Evolutionary conservation across 2,888 invertebrate species (phyloP), one percentile per base, ranked within the genome.

Genomic region (Busseola fusca): DNA sequence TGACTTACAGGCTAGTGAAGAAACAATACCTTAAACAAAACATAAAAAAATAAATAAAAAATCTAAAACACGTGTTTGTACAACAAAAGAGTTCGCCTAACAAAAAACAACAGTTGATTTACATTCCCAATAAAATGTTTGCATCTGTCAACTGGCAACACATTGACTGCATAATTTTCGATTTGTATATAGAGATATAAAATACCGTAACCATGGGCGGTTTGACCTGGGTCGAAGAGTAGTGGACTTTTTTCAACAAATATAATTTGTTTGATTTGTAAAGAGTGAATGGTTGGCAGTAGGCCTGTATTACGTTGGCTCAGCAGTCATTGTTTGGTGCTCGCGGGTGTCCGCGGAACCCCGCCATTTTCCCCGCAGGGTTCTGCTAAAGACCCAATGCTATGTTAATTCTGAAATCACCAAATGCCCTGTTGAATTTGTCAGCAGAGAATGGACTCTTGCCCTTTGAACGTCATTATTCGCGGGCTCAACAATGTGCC

Each of bases 231-330:
- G 89, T 90, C 89, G 87, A 89, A 88, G 88, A 89, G 89, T 90
- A 91, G 91, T 91, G 89, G 89, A 88, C 86, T 91, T 93, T 92
- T 93, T 93, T 90, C 89, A 89, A 92, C 90, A 93, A 93, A 93
- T 93, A 94, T 93, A 95, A 95, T 95, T 94, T 94, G 94, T 94
- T 93, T 94, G 94, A 94, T 94, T 95, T 95, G 93, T 94, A 93
- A 92, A 91, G 94, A 92, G 89, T 91, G 93, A 93, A 94, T 93
- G 87, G 92, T 86, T 86, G 83, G 81, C 78, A 81, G 90, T 90
- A 88, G 89, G 90, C 87, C 88, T 91, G 91, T 91, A 88, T 90
- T 88, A 87, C 87, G 87, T 85, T 57, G 86, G 86, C 88, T 82
- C 84, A 80, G 87, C 86, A 84, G 79, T 83, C 89, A 91, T 95